Base-by-base conservation (phyloP, 92 coral and sea anemone species). In the Pocillopora grandis region DNA sequence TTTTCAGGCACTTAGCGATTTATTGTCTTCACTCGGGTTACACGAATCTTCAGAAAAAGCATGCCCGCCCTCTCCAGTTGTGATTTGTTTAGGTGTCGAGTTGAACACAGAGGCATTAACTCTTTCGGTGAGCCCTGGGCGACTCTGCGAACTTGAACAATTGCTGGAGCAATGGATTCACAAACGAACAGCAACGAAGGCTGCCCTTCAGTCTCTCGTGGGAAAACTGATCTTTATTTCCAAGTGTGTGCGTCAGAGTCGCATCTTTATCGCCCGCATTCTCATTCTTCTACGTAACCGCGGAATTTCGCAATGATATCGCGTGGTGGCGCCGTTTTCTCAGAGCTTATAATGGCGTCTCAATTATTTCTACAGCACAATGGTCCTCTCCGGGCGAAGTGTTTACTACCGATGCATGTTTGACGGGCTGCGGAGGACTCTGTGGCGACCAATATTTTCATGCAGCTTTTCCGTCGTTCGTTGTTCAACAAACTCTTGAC, bases 171-270 rank as follows among this genome's bases (percentile, higher is more conserved):
- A 64, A 9, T 18, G 23, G 69, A 9, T 59, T 59, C 10, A 16
- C 62, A 59, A 59, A 59, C 10, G 13, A 59, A 59, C 62, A 10
- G 62, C 62, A 1, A 0, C 13, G 2, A 59, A 59, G 62, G 2
- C 82, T 19, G 31, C 71, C 2, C 69, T 62, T 9, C 36, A 20
- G 27, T 27, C 14, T 12, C 5, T 65, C 1, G 31, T 55, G 55
- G 67, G 72, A 2, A 89, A 89, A 58, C 71, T 89, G 27, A 19
- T 42, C 6, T 84, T 89, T 56, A 69, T 89, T 21, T 85, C 92
- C 14, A 89, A 89, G 35, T 89, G 89, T 60, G 83, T 89, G 17
- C 79, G 79, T 19, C 92, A 80, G 60, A 89, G 92, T 58, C 70
- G 79, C 16, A 8, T 84, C 3, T 89, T 89, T 31, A 35, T 89